Evolutionary conservation across 1,140 invertebrate species (phyloP), one percentile per base, ranked within the genome.

Genomic region (Drosophila lacertosa): DNA sequence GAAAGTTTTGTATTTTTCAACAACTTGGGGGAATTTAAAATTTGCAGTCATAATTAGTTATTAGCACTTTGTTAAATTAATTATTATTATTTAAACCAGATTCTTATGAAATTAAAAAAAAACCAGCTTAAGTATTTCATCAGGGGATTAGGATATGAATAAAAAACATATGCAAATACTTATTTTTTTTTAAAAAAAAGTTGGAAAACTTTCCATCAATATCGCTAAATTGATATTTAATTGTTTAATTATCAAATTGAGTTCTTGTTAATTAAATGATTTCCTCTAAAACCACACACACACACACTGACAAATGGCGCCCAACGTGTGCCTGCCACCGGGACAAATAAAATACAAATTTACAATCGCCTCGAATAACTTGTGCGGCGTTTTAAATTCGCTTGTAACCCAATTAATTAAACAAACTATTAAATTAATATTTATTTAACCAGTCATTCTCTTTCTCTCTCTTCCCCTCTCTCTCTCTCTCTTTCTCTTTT

Each of bases 321-420:
- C 11, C 18, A 22, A 44, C 18, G 40, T 20, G 40, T 42, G 20
- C 18, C 42, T 24, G 6, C 26, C 26, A 7, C 26, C 6, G 6
- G 2, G 39, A 11, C 42, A 22, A 24, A 22, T 20, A 16, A 22
- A 22, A 22, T 13, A 22, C n/a, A 16, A 22, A 22, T 44, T n/a
- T 22, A 6, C 22, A 44, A 44, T 13, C 42, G 9, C 10, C 39
- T 40, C 39, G 10, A 44, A 22, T 44, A 22, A 22, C 18, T 22
- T 11, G 20, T 5, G 20, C 22, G 11, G 20, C 11, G 18, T 44
- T 40, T 39, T 40, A 39, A 29, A 3, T 18, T 22, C 42, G 18
- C 24, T 29, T 77, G 45, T 79, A 74, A 74, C 53, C 59, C 57
- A 47, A 62, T 68, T 68, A 66, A 42, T 35, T 35, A 71, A 70